Evolutionary conservation across 2,888 invertebrate genomes (phyloP).

Genomic region (Agriotes lineatus): DNA sequence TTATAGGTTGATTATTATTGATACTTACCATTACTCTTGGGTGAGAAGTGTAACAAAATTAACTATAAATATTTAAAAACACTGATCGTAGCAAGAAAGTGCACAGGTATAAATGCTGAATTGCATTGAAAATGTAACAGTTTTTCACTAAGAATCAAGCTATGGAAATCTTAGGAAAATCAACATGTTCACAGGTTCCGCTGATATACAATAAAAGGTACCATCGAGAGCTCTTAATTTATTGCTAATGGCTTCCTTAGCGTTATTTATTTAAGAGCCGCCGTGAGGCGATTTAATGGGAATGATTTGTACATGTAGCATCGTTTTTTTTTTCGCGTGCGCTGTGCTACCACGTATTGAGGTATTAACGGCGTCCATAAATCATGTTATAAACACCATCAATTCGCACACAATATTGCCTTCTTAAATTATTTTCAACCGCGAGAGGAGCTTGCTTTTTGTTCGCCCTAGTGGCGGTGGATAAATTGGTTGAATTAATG

Average conservation of each 20-base stretch:
- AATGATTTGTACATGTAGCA: neutral
- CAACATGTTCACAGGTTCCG: no score
- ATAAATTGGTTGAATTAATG: conserved; percentile 19
- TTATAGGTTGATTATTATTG: no score
- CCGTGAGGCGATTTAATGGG: neutral
- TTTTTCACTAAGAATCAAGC: no score
- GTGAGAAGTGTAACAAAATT: no score
- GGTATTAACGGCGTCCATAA: conserved; percentile 9
- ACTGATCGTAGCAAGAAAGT: no score
- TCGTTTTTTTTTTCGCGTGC: neutral
- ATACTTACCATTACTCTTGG: no score
- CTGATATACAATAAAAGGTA: no score
- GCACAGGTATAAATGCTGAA: no score
- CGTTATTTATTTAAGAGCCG: neutral
- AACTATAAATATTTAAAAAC: no score
- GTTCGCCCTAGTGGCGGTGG: neutral
- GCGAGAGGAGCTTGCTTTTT: conserved; percentile 7
- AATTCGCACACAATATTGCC: conserved; percentile 12
- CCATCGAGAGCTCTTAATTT: no score
- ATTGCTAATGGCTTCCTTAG: neutral
- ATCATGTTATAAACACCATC: conserved; percentile 14
- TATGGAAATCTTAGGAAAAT: no score
- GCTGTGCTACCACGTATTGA: neutral
- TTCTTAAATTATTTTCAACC: conserved; percentile 21
- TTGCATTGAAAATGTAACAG: no score